phyloP scores from a whole-genome alignment of 2,113 vertebrate genomes.

The Bufo gargarizans region DNA sequence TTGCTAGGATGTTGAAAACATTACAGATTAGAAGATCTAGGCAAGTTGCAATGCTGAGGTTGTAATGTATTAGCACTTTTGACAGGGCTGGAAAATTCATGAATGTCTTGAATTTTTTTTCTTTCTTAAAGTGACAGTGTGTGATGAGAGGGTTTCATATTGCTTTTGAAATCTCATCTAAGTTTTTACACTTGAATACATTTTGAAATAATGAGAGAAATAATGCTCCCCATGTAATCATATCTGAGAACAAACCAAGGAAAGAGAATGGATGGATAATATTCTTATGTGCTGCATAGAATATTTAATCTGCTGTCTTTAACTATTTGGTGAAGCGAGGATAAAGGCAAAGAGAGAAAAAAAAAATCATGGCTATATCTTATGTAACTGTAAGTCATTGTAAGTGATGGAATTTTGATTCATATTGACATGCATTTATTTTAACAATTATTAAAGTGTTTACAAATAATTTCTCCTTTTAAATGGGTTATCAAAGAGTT shows the following conservation, averaged over 20 bases:
- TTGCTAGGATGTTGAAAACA: neutral
- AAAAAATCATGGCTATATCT: neutral
- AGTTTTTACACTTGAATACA: constrained; percentile 33
- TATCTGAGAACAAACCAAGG: constrained; percentile 2
- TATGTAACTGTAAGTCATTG: neutral
- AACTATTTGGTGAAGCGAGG: constrained; percentile 24
- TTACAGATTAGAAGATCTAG: neutral
- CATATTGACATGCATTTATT: neutral
- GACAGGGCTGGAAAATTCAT: neutral
- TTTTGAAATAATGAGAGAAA: constrained; percentile 27
- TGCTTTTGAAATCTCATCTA: constrained; percentile 23
- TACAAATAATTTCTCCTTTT: neutral
- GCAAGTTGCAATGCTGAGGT: neutral
- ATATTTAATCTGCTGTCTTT: constrained; percentile 11
- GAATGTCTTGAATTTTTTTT: neutral
- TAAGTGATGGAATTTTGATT: neutral
- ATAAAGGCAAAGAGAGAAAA: neutral
- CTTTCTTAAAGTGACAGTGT: constrained; percentile 26
- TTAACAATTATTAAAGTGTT: neutral
- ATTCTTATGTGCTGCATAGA: neutral
- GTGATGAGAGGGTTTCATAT: neutral
- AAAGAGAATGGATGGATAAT: neutral
- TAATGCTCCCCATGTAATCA: constrained; percentile 30
- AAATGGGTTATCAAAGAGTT: no score
- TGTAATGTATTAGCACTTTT: neutral